These are phyloP conservation scores for Leptobrachium ailaonicum DNA, from an alignment of 2,113 vertebrate genomes.

Conservation along the genomic window DNA sequence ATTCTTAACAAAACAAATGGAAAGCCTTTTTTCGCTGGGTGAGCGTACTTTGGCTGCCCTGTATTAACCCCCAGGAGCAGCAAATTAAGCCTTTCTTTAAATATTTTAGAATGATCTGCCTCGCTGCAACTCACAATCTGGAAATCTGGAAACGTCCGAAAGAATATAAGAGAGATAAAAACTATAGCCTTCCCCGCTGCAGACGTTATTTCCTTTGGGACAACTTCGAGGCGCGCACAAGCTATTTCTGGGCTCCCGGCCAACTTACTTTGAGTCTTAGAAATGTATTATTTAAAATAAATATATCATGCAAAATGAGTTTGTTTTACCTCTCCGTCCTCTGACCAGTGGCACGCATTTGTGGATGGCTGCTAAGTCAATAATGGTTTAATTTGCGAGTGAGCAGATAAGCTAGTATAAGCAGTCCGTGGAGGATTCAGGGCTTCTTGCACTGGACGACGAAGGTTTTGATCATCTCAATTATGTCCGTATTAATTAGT, in stretches of 20 bases:
- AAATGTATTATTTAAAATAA: constrained; percentile 48
- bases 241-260: constrained; percentile 42
- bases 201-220: constrained; percentile 33
- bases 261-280: constrained; percentile 40
- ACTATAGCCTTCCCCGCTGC: constrained; percentile 18
- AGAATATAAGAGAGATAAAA: constrained; percentile 50
- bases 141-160: constrained; percentile 47
- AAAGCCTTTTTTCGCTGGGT: constrained; percentile 48
- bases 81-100: constrained; percentile 54
- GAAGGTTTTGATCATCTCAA: no score
- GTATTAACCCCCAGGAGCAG: constrained; percentile 52
- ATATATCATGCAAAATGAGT: constrained; percentile 33
- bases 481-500: no score
- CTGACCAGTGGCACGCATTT: constrained; percentile 10
- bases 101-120: constrained; percentile 52
- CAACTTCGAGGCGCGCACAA: not conserved
- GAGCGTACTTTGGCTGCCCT: constrained; percentile 56
- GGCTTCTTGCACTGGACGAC: no score
- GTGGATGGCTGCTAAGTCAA: not conserved
- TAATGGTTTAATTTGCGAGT: no score
- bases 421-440: no score
- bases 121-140: constrained; percentile 46
- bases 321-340: constrained; percentile 51
- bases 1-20: constrained; percentile 54
- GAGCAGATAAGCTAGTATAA: no score